These are phyloP conservation scores for Toxotes lorentzi DNA, from an alignment of 2,797 vertebrate species.

Conservation along the genomic window DNA sequence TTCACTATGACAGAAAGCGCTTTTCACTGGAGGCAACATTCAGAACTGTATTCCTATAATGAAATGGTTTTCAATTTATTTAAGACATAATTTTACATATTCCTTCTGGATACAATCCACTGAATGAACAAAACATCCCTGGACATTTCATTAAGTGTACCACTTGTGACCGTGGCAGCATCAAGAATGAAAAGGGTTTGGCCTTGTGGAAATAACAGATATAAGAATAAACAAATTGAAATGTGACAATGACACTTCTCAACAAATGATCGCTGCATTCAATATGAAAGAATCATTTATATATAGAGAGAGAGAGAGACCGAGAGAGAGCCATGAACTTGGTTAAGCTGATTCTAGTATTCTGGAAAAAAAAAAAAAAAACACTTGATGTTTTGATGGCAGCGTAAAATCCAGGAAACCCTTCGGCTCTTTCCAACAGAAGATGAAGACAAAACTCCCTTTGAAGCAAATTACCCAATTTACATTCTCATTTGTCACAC, in stretches of 20 bases:
- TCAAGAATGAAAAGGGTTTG: constrained; percentile 52
- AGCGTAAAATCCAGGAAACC: constrained; percentile 24
- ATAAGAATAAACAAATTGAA: constrained; percentile 29
- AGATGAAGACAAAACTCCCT: constrained; percentile 59
- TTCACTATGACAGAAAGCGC: constrained; percentile 42
- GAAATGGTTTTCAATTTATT: constrained; percentile 72
- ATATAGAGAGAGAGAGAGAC: no score
- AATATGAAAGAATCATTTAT: constrained; percentile 38
- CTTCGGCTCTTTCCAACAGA: constrained; percentile 8
- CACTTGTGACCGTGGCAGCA: constrained; percentile 43
- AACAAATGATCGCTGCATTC: constrained; percentile 33
- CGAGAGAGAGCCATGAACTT: no score
- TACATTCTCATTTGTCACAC: constrained; percentile 71
- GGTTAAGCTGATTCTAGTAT: constrained; percentile 20
- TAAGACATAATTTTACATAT: constrained; percentile 43
- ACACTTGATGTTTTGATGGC: constrained; percentile 35
- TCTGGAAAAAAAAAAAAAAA: constrained; percentile 50
- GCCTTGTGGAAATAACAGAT: constrained; percentile 38
- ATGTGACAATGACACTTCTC: constrained; percentile 15
- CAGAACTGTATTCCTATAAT: constrained; percentile 50
- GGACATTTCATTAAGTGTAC: constrained; percentile 43
- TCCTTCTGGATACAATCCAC: constrained; percentile 31
- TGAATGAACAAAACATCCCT: constrained; percentile 27
- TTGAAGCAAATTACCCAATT: constrained; percentile 71
- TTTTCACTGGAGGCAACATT: constrained; percentile 61